Conservation (phyloP, 2,888 invertebrate genomes). For the Plagodis pulveraria region DNA sequence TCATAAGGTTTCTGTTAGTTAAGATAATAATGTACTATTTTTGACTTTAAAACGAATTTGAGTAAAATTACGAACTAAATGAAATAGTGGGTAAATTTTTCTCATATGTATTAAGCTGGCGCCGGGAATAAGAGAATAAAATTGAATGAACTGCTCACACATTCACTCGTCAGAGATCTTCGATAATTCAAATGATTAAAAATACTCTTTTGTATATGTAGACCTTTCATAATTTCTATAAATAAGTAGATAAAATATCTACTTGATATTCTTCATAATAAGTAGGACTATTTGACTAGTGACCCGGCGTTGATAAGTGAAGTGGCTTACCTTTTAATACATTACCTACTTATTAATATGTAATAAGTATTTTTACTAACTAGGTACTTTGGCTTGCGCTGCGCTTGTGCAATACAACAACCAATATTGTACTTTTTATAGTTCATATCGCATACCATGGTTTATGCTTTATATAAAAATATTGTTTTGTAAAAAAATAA, state of each 20-base stretch:
- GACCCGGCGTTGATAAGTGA: slow-evolving; percentile 16
- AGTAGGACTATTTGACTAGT: not conserved
- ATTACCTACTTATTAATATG: slow-evolving; percentile 7
- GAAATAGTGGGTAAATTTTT: slow-evolving; percentile 45
- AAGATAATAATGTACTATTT: slow-evolving; percentile 18
- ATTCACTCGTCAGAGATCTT: not conserved
- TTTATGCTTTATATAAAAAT: slow-evolving; percentile 63
- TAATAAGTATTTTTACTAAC: slow-evolving; percentile 40
- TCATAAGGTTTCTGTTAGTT: slow-evolving; percentile 11
- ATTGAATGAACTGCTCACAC: not conserved
- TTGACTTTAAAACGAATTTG: slow-evolving; percentile 10
- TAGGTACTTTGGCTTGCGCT: slow-evolving; percentile 49
- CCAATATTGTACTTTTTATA: slow-evolving; percentile 49
- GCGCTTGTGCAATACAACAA: slow-evolving; percentile 46
- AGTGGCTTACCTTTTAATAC: no score
- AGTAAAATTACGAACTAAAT: slow-evolving; percentile 27
- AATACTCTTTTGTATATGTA: slow-evolving; percentile 4
- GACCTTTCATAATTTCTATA: not conserved
- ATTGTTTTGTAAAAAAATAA: slow-evolving; percentile 61
- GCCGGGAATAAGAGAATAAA: slow-evolving; percentile 13
- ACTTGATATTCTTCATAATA: no score
- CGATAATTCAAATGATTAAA: not conserved
- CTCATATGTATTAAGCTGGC: slow-evolving; percentile 31
- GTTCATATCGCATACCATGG: slow-evolving; percentile 49
- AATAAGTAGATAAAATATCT: no score